Base-by-base conservation (phyloP, 2,888 invertebrate genomes). In the Drosophila stalkeri region DNA sequence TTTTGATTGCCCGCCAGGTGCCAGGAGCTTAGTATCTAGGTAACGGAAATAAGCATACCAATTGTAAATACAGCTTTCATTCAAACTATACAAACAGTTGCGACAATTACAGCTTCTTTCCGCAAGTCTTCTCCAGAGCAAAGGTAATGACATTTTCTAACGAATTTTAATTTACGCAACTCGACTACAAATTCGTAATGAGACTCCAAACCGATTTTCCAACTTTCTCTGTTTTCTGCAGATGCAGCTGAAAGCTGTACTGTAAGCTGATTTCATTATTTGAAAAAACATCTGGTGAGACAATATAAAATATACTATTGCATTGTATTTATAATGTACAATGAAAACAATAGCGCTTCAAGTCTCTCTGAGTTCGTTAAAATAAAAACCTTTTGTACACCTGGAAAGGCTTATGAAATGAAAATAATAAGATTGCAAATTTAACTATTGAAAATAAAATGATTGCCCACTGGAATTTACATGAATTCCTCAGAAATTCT, bases 21-120 rank as follows among this genome's bases (percentile, higher is more conserved):
- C 5, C 8, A 52, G 33, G 0, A 23, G 39, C 68, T 46, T 71
- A 39, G 43, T 43, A 23, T 23, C 67, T 41, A 43, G 49, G 68
- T 37, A 41, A 43, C 47, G 8, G 33, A n/a, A 11, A 31, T 1
- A 41, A 47, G 20, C 31, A 33, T 5, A 33, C 33, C 0, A 52
- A 20, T 33, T 69, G 37, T 35, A 69, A 54, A 66, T 18, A 54
- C 2, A 27, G 18, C 9, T 20, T 51, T 35, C 12, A 18, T 16
- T 51, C 11, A n/a, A 65, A 43, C 43, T 51, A 14, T 20, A 14
- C 20, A 18, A 41, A 14, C 3, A 18, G 6, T 8, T 8, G 9
- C 11, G 12, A 12, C 23, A 37, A 16, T 35, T 8, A 51, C 18
- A 65, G 20, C 9, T 18, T 11, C 35, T 8, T 18, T 12, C 27